Conservation (phyloP, 2,888 invertebrate genomes). For the Ptycholaimellus sp. region DNA sequence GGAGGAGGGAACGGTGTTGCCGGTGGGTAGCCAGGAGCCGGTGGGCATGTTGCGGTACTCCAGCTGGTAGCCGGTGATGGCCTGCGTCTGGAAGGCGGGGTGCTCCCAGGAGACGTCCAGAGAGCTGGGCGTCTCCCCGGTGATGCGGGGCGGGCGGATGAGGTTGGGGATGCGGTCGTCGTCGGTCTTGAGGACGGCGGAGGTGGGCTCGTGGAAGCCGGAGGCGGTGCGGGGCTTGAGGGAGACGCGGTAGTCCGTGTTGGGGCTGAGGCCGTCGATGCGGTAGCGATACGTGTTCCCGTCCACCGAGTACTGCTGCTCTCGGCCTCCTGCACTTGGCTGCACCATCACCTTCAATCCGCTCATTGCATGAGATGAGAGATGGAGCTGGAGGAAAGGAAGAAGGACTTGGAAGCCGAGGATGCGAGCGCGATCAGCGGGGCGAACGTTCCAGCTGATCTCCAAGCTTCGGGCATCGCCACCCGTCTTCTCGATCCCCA, state of each 20-base stretch:
- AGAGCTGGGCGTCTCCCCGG: not conserved
- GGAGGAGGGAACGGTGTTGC: constrained; percentile 16
- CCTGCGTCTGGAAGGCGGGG: constrained; percentile 11
- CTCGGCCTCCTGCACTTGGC: constrained; percentile 4
- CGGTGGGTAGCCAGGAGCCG: constrained; percentile 19
- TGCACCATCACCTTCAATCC: not conserved
- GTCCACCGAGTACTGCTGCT: constrained; percentile 21
- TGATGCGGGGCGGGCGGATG: constrained; percentile 3
- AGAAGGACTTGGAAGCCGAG: constrained; percentile 19
- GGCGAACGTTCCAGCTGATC: constrained; percentile 18
- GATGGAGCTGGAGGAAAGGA: no score
- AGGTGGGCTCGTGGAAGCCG: constrained; percentile 4
- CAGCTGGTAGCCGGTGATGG: not conserved
- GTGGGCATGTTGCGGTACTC: constrained; percentile 8
- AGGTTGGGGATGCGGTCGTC: no score
- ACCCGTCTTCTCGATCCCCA: constrained; percentile 15
- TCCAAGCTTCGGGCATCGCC: constrained; percentile 15
- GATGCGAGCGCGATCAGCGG: constrained; percentile 17
- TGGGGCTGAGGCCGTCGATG: constrained; percentile 19
- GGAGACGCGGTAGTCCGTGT: constrained; percentile 22
- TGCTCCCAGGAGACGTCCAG: no score
- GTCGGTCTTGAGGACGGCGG: constrained; percentile 2
- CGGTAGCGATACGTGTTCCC: constrained; percentile 19
- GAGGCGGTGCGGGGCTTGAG: constrained; percentile 8
- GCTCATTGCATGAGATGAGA: no score